A percentile compares a stretch with the other conserved stretches of the same genome.
phyloP scores from a whole-genome alignment of 2,888 invertebrate species.

The Aleiodes leptofemur region DNA sequence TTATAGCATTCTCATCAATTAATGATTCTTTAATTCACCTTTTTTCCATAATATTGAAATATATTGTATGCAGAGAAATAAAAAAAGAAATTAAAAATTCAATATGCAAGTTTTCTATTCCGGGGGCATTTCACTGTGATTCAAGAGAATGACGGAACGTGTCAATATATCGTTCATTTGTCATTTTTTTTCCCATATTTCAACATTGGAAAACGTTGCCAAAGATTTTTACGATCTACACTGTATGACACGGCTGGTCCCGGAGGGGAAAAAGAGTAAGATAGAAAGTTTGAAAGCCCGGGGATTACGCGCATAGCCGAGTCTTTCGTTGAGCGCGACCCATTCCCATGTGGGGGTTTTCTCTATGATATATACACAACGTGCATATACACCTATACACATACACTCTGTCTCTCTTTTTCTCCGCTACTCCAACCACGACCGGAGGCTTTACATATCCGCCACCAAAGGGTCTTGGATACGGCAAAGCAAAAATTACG shows the following conservation, averaged over 20 bases:
- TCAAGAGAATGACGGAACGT: not conserved
- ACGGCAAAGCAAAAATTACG: slow-evolving; percentile 48
- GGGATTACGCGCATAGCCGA: slow-evolving; percentile 32
- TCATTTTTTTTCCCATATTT: not conserved
- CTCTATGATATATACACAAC: slow-evolving; percentile 31
- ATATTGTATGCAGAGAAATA: too few species aligned
- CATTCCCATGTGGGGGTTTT: slow-evolving; percentile 35
- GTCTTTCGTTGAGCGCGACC: slow-evolving; percentile 37
- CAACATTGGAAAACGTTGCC: slow-evolving; percentile 2
- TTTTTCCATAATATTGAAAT: too few species aligned
- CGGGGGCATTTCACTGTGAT: not conserved
- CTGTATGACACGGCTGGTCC: slow-evolving; percentile 20
- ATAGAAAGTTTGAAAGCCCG: slow-evolving; percentile 38
- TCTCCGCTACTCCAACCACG: slow-evolving; percentile 34
- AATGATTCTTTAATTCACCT: too few species aligned
- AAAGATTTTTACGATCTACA: slow-evolving; percentile 24
- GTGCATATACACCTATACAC: not conserved
- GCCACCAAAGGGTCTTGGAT: slow-evolving; percentile 43
- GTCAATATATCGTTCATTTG: slow-evolving; percentile 6
- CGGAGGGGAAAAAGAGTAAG: slow-evolving; percentile 17
- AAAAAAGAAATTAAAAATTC: not conserved
- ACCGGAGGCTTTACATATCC: slow-evolving; percentile 44
- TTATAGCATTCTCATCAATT: too few species aligned
- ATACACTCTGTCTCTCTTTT: too few species aligned
- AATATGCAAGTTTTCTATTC: too few species aligned